Base-by-base conservation (phyloP, 2,888 invertebrate genomes). In the Erebia ligea region DNA sequence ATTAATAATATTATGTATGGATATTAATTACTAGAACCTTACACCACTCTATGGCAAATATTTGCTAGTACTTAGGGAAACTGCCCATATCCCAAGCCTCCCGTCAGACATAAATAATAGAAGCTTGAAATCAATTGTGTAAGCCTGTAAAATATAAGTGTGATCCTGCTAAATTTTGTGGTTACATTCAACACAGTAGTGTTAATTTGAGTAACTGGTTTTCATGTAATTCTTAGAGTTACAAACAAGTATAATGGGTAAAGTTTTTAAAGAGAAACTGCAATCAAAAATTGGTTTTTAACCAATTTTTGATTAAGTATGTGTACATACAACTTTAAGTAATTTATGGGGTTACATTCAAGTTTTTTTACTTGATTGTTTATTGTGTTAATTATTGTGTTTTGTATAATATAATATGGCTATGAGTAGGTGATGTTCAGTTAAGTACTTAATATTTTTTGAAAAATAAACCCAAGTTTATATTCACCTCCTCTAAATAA, bases 131-230 rank as follows among this genome's bases (percentile, higher is more conserved):
- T 8, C 8, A 54, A 54, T 17, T 54, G n/a, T n/a, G 8, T 52
- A 56, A 50, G 5, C n/a, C 9, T 40, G 2, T 40, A 58, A 40
- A n/a, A n/a, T n/a, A 58, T 40, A 4, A 40, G n/a, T 25, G 5
- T 58, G 58, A 34, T 40, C 40, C 34, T 58, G 58, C n/a, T 10
- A 59, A 59, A 59, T 40, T 40, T 10, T 40, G 40, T n/a, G 9
- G 34, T 59, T 59, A 42, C 58, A 59, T 40, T 40, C 42, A 42
- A 40, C 59, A 40, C 10, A 59, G n/a, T 40, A 34, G 42, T 59
- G 59, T 40, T 59, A 42, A 42, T 59, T 59, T 59, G 59, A 17
- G 17, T 40, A 59, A 59, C 59, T 17, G 40, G 59, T 59, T 59
- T 59, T 40, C 59, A 40, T 59, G n/a, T 34, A 58, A 40, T 50